Evolutionary conservation across 1,140 invertebrate genomes (phyloP).

Genomic region (Chelonus insularis): DNA sequence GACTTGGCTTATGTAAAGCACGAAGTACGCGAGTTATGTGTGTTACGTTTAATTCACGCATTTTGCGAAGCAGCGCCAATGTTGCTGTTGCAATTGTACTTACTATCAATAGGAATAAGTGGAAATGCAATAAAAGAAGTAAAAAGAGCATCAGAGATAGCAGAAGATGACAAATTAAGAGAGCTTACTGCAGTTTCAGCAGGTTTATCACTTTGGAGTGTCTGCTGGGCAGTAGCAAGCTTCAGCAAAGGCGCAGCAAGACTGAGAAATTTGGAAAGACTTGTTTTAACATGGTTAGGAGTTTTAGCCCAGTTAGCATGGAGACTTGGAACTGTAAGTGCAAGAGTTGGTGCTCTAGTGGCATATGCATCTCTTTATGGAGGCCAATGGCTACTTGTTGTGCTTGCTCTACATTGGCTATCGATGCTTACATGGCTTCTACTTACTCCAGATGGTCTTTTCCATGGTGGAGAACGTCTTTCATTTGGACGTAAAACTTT

Average conservation of each 20-base stretch:
- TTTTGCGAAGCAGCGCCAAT: constrained; percentile 87
- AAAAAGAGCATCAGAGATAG: constrained; percentile 33
- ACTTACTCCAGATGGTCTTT: constrained; percentile 81
- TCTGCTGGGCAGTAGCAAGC: constrained; percentile 88
- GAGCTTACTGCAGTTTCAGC: constrained; percentile 83
- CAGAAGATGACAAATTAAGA: constrained; percentile 60
- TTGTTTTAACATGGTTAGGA: constrained; percentile 86
- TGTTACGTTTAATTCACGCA: constrained; percentile 82
- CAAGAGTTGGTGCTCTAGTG: constrained; percentile 77
- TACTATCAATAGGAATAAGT: constrained; percentile 65
- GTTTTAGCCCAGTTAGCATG: constrained; percentile 77
- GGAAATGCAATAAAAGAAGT: constrained; percentile 29
- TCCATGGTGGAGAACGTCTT: constrained; percentile 75
- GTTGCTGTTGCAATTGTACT: constrained; percentile 80
- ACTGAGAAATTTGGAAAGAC: constrained; percentile 76
- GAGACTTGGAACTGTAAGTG: constrained; percentile 84
- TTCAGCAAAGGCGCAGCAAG: constrained; percentile 84
- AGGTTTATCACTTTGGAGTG: constrained; percentile 78
- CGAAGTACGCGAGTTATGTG: constrained; percentile 77
- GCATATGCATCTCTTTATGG: constrained; percentile 84
- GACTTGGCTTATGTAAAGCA: constrained; percentile 80
- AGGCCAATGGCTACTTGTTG: constrained; percentile 70
- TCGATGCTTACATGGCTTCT: constrained; percentile 82
- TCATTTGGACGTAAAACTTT: constrained; percentile 67
- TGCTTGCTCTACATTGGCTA: constrained; percentile 78